A percentile compares a stretch with the other conserved stretches of the same genome.
These are phyloP conservation scores for Brachionus angularis DNA, from an alignment of 1,140 invertebrate species.

Conservation along the genomic window DNA sequence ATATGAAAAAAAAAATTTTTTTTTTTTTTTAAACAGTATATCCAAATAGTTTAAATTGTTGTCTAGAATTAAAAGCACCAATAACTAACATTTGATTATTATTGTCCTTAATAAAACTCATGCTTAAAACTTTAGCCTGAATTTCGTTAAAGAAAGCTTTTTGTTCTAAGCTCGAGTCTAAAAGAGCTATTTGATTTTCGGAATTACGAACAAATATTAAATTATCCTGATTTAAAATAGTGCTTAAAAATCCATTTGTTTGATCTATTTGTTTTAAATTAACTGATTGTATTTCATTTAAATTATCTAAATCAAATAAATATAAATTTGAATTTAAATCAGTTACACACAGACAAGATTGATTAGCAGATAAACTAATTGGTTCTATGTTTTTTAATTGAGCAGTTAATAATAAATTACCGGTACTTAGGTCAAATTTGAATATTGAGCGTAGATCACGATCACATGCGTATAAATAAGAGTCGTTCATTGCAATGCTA, in stretches of 20 bases:
- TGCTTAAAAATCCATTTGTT: background rate
- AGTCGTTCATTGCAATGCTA: background rate
- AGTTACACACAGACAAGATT: background rate
- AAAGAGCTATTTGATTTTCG: conserved; percentile 12
- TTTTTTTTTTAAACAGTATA: conserved; percentile 17
- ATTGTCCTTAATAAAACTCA: background rate
- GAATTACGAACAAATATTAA: conserved; percentile 13
- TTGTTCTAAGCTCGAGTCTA: conserved; percentile 10
- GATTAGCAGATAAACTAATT: background rate
- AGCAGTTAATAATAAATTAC: background rate
- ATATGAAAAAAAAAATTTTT: conserved; percentile 6
- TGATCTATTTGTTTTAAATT: conserved; percentile 22
- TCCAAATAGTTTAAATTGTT: conserved; percentile 18
- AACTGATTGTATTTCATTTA: background rate
- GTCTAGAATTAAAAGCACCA: background rate
- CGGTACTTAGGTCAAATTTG: conserved; percentile 33
- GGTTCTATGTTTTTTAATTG: conserved; percentile 17
- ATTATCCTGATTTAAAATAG: background rate
- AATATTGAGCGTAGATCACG: background rate
- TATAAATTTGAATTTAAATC: background rate
- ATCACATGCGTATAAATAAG: conserved; percentile 2
- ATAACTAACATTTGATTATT: background rate
- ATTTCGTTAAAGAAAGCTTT: conserved; percentile 29
- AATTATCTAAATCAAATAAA: background rate
- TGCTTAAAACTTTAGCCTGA: background rate